Evolutionary conservation across 2,888 invertebrate genomes (phyloP), one percentile per base, ranked within the genome.

Genomic region (Bhutanitis thaidina): DNA sequence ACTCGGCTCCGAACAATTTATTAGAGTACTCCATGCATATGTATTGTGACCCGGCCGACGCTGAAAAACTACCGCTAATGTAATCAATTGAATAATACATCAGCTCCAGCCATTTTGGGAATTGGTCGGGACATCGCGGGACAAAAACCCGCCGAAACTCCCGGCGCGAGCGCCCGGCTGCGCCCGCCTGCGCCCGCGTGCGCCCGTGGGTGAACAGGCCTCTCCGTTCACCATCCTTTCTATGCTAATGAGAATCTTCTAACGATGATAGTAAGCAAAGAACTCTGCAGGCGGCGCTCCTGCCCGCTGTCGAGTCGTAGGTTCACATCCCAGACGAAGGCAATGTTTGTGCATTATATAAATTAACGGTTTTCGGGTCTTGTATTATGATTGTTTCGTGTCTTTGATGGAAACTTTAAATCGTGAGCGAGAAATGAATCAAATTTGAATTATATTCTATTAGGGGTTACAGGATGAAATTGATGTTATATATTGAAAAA

Each of bases 11-110:
- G 30, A 49, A 50, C 61, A 81, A 84, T 84, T 80, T 80, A 81
- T 83, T 80, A 83, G 77, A 78, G 76, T 60, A 56, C 67, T 73
- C 50, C 72, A 84, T 83, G 74, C 81, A 84, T 85, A 86, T 84
- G 82, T 74, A 83, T 69, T 58, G 67, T 67, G 69, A 69, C 63
- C 67, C 62, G 12, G 34, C 34, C 27, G 76, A 60, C 69, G 64
- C 65, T 70, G 76, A 85, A 84, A 80, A 84, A 83, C 80, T 77
- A 62, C 64, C 58, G 64, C 75, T 82, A 82, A 85, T 80, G 71
- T 68, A 83, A 81, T 74, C 84, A 63, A 76, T 74, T 86, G 86
- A 77, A 87, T 87, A 81, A 87, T 68, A 82, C 86, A 86, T 85
- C 69, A 81, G 80, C 65, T 54, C 56, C 66, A 62, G 60, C 66